Conservation (phyloP, 2,888 invertebrate species). For the Cheilosia impressa region DNA sequence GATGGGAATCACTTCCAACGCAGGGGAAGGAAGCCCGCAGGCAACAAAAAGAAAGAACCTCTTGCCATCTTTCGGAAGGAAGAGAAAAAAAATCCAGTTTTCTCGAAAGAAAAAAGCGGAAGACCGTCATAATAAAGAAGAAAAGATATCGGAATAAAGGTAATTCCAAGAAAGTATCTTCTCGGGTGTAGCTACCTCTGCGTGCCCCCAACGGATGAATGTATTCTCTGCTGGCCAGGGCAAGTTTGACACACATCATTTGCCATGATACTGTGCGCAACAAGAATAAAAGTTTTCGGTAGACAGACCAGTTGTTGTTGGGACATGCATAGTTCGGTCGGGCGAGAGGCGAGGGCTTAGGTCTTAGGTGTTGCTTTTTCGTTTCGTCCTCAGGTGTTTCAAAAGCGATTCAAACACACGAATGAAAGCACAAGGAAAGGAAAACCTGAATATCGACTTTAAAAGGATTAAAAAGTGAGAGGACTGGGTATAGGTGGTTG, state of each 20-base stretch:
- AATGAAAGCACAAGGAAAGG: constrained; percentile 1
- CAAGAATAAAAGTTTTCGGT: constrained; percentile 20
- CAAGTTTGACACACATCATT: constrained; percentile 57
- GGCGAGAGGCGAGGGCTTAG: constrained; percentile 21
- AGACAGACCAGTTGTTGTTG: constrained; percentile 10
- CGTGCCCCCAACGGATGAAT: constrained; percentile 1
- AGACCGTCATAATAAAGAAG: constrained; percentile 38
- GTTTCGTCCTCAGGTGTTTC: constrained; percentile 33
- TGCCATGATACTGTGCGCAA: constrained; percentile 22
- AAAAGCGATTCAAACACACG: constrained; percentile 20
- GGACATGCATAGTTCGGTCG: constrained; percentile 6
- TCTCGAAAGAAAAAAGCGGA: background rate
- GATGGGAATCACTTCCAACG: constrained; percentile 22
- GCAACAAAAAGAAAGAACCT: constrained; percentile 12
- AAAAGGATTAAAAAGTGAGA: constrained; percentile 50
- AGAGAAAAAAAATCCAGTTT: constrained; percentile 39
- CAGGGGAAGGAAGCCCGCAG: constrained; percentile 6
- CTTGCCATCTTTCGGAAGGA: constrained; percentile 47
- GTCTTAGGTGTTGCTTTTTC: background rate
- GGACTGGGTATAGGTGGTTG: background rate
- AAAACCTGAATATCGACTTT: constrained; percentile 31
- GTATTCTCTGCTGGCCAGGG: constrained; percentile 13
- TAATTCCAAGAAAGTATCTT: constrained; percentile 69
- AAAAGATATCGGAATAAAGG: constrained; percentile 55
- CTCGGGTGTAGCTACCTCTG: constrained; percentile 37